Base-by-base conservation (phyloP, 2,888 invertebrate genomes). In the Eilema caniola region DNA sequence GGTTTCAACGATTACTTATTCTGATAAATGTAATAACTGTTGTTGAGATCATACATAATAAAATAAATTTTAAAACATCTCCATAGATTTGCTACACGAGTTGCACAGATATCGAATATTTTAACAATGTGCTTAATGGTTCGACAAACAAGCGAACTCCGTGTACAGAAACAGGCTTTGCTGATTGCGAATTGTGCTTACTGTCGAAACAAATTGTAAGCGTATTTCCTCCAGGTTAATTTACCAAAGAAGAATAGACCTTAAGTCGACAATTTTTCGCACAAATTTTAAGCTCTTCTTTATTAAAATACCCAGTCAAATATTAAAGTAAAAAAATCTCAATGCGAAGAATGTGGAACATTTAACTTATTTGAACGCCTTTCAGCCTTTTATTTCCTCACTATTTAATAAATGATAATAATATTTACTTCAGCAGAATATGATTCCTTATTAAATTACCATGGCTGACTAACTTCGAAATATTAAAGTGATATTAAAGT, bases 101-200 rank as follows among this genome's bases (percentile, higher is more conserved):
- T 65, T 71, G 70, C 64, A 73, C 69, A 75, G 78, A 83, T 80
- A 80, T 76, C 72, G 67, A 73, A 81, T 81, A 81, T 81, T 83
- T 86, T 81, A 85, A 85, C 85, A 89, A 87, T 83, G 82, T 81
- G 83, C 82, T 83, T 85, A 88, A 87, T 86, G 86, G 86, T 81
- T 88, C 83, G 77, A 85, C 87, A 90, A 90, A 90, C 86, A 88
- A 87, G 83, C 84, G 84, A 84, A 85, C 83, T 83, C 82, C 75
- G 81, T 79, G 82, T 80, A 84, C 85, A 84, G 88, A 88, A 92
- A 91, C 89, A 89, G 88, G 91, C 90, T 92, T 90, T 88, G 85
- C 91, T 93, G 92, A 93, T 93, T 93, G 92, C 92, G 88, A 93
- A 93, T 92, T 92, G 92, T 89, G 90, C 93, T 92, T 90, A 92